A percentile compares a stretch with the other conserved stretches of the same genome.
Conservation (phyloP, 2,888 invertebrate species). For the Thyatira batis region DNA sequence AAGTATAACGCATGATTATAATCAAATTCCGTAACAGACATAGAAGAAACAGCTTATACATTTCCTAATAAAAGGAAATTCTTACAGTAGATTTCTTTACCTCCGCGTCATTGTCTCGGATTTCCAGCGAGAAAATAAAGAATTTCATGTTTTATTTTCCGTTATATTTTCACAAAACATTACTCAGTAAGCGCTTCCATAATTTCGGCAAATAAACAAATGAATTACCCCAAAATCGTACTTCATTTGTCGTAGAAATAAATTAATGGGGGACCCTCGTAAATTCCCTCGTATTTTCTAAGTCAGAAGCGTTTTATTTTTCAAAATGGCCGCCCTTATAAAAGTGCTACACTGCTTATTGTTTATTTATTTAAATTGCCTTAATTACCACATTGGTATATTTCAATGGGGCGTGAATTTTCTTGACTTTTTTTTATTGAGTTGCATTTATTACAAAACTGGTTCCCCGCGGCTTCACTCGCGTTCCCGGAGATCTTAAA, state of each 20-base stretch:
- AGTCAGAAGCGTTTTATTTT: conserved; percentile 12
- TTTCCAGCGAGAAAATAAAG: no score
- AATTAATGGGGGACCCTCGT: conserved; percentile 15
- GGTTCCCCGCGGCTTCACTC: no score
- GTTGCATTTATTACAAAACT: neutral
- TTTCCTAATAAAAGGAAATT: no score
- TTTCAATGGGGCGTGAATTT: conserved; percentile 23
- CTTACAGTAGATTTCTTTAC: no score
- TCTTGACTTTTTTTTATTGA: conserved; percentile 9
- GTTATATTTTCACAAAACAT: neutral
- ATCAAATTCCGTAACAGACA: no score
- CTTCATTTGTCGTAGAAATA: neutral
- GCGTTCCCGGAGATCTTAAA: no score
- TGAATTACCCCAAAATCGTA: conserved; percentile 2
- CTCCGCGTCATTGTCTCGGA: neutral
- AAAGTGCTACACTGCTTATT: conserved; percentile 41
- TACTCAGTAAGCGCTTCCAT: neutral
- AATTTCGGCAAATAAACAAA: conserved; percentile 1
- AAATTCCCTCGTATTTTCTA: conserved; percentile 14
- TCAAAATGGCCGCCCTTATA: conserved; percentile 32
- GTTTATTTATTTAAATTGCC: conserved; percentile 57
- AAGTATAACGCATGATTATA: no score
- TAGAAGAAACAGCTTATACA: no score
- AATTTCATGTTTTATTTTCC: neutral
- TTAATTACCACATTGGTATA: conserved; percentile 46